Base-by-base conservation (phyloP, 2,888 invertebrate species). In the Harmothoe impar region DNA sequence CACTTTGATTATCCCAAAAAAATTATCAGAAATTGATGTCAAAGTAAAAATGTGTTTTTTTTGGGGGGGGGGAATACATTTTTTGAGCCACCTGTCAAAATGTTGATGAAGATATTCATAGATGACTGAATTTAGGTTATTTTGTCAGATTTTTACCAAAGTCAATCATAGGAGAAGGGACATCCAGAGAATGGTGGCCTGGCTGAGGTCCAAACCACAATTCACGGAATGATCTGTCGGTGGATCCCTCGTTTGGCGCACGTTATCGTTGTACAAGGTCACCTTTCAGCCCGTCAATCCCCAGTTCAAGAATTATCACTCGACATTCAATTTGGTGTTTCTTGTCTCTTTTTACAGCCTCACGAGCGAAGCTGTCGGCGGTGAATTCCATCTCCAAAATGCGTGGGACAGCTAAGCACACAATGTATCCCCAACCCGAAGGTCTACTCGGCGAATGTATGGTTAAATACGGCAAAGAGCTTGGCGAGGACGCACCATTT, bases 351-450 rank as follows among this genome's bases (percentile, higher is more conserved):
- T 62, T 93, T 93, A 78, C 93, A 96, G 97, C 96, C 43, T 96
- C 96, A n/a, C 95, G 97, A 92, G 96, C 96, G 29, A 96, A 96
- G 94, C 94, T 97, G 94, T 95, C 96, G 90, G 96, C 96, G 7
- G 94, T 96, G 90, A 96, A 95, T 91, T 96, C 96, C 92, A 98
- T 99, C 94, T 99, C 99, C 94, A 99, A 99, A 96, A 97, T 99
- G 93, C 98, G 99, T 95, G 99, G 99, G 23, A 99, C 99, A 96
- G 98, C 99, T 68, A 99, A 99, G 96, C 98, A 98, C 93, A 98
- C 98, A 95, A 98, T 99, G 81, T 99, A 99, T 96, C 99, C 99
- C 89, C 99, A 99, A 96, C 99, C 99, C 0, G 99, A 99, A 96
- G 99, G 99, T 89, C 98, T 98, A 72, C 97, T 99, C 56, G 99